These are phyloP conservation scores for Lipophrys pholis DNA, from an alignment of 2,113 vertebrate genomes.

Conservation along the genomic window DNA sequence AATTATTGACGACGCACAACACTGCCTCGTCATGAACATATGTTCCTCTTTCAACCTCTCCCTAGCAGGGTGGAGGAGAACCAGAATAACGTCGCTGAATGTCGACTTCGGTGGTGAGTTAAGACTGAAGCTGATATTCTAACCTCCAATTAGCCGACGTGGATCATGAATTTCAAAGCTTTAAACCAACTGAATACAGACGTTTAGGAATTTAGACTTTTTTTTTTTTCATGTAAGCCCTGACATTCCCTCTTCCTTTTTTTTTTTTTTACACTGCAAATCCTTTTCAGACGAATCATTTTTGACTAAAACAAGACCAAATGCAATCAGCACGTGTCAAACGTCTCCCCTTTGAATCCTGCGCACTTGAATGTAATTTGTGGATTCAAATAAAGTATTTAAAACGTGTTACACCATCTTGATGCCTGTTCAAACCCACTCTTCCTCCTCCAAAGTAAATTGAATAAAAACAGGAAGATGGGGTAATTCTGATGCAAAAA, in stretches of 20 bases:
- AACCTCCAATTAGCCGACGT: slow-evolving; percentile 11
- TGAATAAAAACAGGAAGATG: background rate
- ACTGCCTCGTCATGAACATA: slow-evolving; percentile 54
- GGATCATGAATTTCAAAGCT: slow-evolving; percentile 9
- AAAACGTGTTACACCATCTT: no score
- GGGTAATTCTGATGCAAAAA: background rate
- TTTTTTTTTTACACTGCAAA: background rate
- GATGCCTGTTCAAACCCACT: no score
- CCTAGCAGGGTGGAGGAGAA: slow-evolving; percentile 21
- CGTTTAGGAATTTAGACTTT: no score
- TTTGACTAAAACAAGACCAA: background rate
- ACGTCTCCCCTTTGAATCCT: background rate
- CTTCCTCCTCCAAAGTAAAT: no score
- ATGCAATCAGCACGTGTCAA: background rate
- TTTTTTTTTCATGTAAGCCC: background rate
- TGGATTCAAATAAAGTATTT: background rate
- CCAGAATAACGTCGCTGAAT: slow-evolving; percentile 16
- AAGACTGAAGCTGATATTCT: background rate
- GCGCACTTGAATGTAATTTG: background rate
- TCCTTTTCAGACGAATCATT: slow-evolving; percentile 27
- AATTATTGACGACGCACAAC: slow-evolving; percentile 69
- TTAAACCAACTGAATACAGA: background rate
- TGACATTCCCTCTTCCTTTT: background rate
- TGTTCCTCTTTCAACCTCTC: slow-evolving; percentile 55
- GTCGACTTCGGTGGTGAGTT: background rate